Base-by-base conservation (phyloP, 2,113 vertebrate genomes). In the Aphelocoma coerulescens region DNA sequence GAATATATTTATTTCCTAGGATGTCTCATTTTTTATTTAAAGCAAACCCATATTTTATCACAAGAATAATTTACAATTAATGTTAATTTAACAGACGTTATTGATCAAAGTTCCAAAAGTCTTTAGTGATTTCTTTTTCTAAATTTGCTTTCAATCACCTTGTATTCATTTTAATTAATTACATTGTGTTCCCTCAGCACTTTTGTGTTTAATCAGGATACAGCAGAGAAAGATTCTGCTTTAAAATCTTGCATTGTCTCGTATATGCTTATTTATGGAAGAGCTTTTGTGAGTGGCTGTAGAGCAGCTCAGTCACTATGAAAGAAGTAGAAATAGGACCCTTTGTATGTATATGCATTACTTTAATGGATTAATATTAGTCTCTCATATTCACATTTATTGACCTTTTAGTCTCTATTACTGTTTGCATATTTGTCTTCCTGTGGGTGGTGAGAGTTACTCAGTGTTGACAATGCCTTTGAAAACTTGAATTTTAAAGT, bases 161-260 rank as follows among this genome's bases (percentile, higher is more conserved):
- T 91, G 18, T 91, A 14, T 21, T 94, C n/a, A 51, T 75, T 67
- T 91, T 39, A 91, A 80, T 71, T 91, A 92, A 77, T 89, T 88
- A 39, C 30, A 79, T 26, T 83, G 8, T 74, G 11, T 65, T 27
- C 14, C 51, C 27, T 91, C 48, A 76, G 39, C 11, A 65, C 18
- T 91, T 85, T 49, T 37, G 8, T 62, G 22, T 83, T 85, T 95
- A 88, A 84, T 85, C 80, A 85, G 33, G 83, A 69, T 39, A 59
- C 11, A 74, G 4, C 5, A 89, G 22, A 63, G 20, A 62, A 76
- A 84, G 6, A 37, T 66, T 87, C n/a, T 87, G 3, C 15, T 91
- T 84, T 80, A 85, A 92, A 94, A 77, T 68, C 16, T 72, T 88
- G 18, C 4, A 2, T 85, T 71, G 22, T 69, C 2, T 59, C 4